A percentile compares a stretch with the other conserved stretches of the same genome.
These are phyloP conservation scores for Caenorhabditis sp. DNA, from an alignment of 2,888 invertebrate genomes.

Conservation along the genomic window DNA sequence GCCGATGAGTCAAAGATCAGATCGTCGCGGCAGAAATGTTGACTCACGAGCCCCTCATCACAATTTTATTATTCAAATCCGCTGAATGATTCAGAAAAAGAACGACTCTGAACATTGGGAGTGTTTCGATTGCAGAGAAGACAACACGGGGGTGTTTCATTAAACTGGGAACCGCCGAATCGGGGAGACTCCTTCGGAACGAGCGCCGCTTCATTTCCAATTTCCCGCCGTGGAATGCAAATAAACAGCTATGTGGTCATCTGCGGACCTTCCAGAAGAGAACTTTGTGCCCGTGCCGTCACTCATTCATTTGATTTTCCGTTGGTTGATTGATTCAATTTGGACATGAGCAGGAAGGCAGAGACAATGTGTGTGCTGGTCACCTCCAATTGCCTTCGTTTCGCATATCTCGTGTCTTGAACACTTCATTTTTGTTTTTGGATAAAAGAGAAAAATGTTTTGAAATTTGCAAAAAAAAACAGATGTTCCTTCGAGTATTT, in stretches of 20 bases:
- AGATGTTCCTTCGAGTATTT: too few relatives aligned
- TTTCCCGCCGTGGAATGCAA: constrained; percentile 27
- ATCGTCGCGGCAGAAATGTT: constrained; percentile 8
- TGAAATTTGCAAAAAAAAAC: too few relatives aligned
- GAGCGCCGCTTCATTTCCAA: constrained; percentile 41
- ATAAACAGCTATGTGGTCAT: constrained; percentile 4
- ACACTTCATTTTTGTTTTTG: too few relatives aligned
- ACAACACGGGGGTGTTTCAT: constrained; percentile 3
- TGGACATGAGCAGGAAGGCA: background rate
- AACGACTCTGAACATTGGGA: background rate
- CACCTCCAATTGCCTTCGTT: constrained; percentile 2
- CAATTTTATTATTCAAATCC: constrained; percentile 28
- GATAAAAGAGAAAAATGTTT: too few relatives aligned
- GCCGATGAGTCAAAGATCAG: constrained; percentile 37
- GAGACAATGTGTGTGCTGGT: background rate
- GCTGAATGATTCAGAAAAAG: background rate
- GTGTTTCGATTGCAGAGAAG: background rate
- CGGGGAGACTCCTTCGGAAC: constrained; percentile 24
- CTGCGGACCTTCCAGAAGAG: constrained; percentile 21
- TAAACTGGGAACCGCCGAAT: constrained; percentile 31
- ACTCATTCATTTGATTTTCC: constrained; percentile 15
- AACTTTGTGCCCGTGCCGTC: constrained; percentile 10
- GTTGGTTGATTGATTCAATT: constrained; percentile 11
- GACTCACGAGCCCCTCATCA: constrained; percentile 9
- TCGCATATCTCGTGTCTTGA: too few relatives aligned